phyloP scores from a whole-genome alignment of 2,113 vertebrate genomes.

The Pelecanoides urinatrix region DNA sequence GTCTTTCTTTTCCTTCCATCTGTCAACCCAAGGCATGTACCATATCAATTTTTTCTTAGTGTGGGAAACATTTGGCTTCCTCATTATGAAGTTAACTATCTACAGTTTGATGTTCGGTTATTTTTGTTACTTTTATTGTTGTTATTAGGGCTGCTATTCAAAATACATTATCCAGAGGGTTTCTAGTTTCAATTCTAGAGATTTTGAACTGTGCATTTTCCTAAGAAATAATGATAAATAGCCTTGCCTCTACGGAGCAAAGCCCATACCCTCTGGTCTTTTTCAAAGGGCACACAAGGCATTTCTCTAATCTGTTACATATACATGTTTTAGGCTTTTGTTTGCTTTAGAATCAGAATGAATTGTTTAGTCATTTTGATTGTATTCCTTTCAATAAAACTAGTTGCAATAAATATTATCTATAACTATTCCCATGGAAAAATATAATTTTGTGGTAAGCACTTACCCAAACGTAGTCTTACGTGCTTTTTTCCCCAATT shows the following conservation, averaged over 20 bases:
- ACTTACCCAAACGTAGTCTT: background rate
- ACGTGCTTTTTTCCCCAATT: background rate
- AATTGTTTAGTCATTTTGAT: background rate
- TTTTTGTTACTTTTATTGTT: background rate
- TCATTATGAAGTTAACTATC: background rate
- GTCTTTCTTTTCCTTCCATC: conserved; percentile 59
- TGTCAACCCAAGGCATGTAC: conserved; percentile 29
- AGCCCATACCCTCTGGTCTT: background rate
- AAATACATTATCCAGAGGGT: background rate
- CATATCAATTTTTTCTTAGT: background rate
- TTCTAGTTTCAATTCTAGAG: background rate
- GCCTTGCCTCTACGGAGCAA: background rate
- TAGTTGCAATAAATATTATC: background rate
- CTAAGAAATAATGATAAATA: background rate
- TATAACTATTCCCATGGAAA: background rate
- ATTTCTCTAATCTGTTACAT: background rate
- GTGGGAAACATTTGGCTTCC: conserved; percentile 9
- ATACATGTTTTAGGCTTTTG: background rate
- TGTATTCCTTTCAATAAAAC: background rate
- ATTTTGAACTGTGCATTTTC: background rate
- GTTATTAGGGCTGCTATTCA: background rate
- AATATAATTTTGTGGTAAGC: background rate
- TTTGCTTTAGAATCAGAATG: background rate
- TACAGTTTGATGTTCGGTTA: background rate
- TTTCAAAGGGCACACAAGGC: background rate